These are phyloP conservation scores for Miniopterus natalensis DNA, from an alignment of 2,113 vertebrate genomes.

Conservation along the genomic window DNA sequence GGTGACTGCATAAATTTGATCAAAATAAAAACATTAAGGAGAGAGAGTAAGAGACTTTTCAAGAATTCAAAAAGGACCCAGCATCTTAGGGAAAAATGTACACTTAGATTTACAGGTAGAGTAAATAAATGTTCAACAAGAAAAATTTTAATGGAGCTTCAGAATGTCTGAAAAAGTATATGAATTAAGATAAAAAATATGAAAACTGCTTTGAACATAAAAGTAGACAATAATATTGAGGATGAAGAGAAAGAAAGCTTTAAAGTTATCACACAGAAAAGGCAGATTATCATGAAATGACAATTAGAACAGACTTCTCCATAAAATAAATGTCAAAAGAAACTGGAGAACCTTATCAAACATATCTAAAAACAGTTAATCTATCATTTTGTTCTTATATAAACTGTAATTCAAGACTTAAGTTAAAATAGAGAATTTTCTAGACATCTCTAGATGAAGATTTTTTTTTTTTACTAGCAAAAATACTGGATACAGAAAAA, in stretches of 20 bases:
- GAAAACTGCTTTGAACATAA: slow-evolving; percentile 1
- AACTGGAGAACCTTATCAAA: not conserved
- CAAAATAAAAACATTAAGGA: slow-evolving; percentile 30
- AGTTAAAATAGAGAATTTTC: slow-evolving; percentile 23
- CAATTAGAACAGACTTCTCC: not conserved
- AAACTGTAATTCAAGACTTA: slow-evolving; percentile 50
- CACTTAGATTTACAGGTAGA: not conserved
- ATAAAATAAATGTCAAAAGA: slow-evolving; percentile 44
- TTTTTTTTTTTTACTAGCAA: not conserved
- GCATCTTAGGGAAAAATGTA: not conserved
- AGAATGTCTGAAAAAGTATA: not conserved
- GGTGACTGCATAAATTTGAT: not conserved
- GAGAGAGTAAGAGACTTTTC: not conserved
- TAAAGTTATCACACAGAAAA: slow-evolving; percentile 27
- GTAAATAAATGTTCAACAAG: slow-evolving; percentile 41
- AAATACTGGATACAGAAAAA: not conserved
- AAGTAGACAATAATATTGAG: slow-evolving; percentile 1
- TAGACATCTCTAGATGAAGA: not conserved
- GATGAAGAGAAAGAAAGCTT: slow-evolving; percentile 33
- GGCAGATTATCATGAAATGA: not conserved
- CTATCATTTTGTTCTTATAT: slow-evolving; percentile 18
- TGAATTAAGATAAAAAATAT: slow-evolving; percentile 36
- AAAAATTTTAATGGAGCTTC: not conserved
- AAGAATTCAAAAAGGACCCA: not conserved
- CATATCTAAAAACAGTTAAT: not conserved